Conservation (phyloP, 1,140 invertebrate genomes). For the Drosophila watanabei region DNA sequence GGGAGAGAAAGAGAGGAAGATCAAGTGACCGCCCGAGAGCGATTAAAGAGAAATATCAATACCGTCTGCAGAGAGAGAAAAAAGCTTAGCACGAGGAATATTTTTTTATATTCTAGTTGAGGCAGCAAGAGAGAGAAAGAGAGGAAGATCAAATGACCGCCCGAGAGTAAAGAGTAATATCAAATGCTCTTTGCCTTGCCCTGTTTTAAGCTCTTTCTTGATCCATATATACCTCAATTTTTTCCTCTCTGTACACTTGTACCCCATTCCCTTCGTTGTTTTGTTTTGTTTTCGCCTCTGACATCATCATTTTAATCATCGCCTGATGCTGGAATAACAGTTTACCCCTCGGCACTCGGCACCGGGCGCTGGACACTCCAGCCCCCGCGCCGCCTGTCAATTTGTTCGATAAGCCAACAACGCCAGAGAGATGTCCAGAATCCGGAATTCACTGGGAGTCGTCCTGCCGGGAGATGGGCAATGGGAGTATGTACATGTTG, state of each 20-base stretch:
- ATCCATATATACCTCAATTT: background rate
- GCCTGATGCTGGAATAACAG: constrained; percentile 54
- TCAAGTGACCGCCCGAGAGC: no score
- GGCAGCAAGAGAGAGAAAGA: no score
- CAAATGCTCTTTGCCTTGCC: no score
- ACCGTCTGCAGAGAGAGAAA: constrained; percentile 10
- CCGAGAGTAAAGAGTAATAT: no score
- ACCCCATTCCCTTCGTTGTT: constrained; percentile 33
- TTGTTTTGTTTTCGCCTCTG: constrained; percentile 61
- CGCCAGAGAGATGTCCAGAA: constrained; percentile 40
- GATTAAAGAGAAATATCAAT: no score
- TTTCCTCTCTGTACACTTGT: background rate
- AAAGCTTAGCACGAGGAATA: no score
- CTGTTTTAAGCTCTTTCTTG: background rate
- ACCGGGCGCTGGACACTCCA: constrained; percentile 1
- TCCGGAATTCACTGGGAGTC: constrained; percentile 9
- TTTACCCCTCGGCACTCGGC: constrained; percentile 21
- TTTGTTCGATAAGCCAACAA: constrained; percentile 75
- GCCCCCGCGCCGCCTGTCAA: constrained; percentile 58
- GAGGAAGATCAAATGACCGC: background rate
- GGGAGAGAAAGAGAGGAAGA: no score
- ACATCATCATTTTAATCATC: constrained; percentile 83
- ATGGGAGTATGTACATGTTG: constrained; percentile 9
- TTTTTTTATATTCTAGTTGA: no score
- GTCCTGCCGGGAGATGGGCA: constrained; percentile 6